A percentile compares a stretch with the other conserved stretches of the same genome.
Conservation (phyloP, 2,113 vertebrate genomes). For the Romanogobio albipinnatus region DNA sequence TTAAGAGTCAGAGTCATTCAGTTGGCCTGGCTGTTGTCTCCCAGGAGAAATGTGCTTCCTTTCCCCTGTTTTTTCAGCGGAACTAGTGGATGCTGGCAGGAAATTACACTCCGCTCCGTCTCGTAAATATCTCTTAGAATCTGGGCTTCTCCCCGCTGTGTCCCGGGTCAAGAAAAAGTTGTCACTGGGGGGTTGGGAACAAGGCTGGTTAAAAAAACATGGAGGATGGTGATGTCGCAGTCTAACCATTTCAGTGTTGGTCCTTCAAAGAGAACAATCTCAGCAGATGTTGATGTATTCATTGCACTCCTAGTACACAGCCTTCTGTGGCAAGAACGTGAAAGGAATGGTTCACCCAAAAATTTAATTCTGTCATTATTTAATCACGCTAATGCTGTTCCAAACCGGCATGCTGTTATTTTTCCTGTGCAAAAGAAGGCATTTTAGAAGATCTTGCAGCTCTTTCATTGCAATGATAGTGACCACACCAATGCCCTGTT, state of each 20-base stretch:
- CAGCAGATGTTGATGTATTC: background rate
- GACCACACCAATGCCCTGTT: no score
- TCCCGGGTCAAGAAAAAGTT: slow-evolving; percentile 59
- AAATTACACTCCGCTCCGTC: slow-evolving; percentile 82
- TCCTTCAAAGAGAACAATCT: slow-evolving; percentile 11
- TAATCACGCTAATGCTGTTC: background rate
- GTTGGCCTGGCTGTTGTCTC: slow-evolving; percentile 66
- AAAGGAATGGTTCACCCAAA: background rate
- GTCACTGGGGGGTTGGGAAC: slow-evolving; percentile 51
- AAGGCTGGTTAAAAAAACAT: slow-evolving; percentile 34
- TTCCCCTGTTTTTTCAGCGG: slow-evolving; percentile 82
- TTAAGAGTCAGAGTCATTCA: slow-evolving; percentile 59
- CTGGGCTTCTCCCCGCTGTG: slow-evolving; percentile 67
- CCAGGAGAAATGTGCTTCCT: slow-evolving; percentile 79
- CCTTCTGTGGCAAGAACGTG: background rate
- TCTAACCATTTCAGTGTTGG: slow-evolving; percentile 6
- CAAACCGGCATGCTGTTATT: background rate
- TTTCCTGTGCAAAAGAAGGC: background rate
- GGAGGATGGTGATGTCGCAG: slow-evolving; percentile 42
- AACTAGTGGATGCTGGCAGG: slow-evolving; percentile 82
- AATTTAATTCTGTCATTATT: background rate
- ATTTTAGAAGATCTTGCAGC: background rate
- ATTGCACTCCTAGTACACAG: background rate
- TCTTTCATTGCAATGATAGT: background rate
- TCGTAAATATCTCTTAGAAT: slow-evolving; percentile 81